Evolutionary conservation across 2,888 invertebrate species (phyloP), one percentile per base, ranked within the genome.

Genomic region (Drosophila vallismaia): DNA sequence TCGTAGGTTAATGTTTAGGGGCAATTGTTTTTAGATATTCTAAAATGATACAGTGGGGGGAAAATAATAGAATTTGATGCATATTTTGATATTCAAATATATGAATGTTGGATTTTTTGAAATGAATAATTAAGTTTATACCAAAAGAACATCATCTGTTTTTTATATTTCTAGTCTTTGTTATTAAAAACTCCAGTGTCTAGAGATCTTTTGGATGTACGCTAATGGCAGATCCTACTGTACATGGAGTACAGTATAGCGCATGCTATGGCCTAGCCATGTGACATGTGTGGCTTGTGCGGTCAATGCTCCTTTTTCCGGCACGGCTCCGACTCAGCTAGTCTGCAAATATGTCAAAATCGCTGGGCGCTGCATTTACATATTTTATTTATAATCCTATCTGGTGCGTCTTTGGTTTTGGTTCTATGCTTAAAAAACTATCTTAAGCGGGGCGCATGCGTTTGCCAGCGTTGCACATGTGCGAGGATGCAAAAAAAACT

Each of bases 401-500:
- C 55, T 68, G 74, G 74, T 24, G 50, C 46, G 9, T 56, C 45
- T 33, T 57, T 58, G 38, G 31, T 19, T 76, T 49, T 48, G 56
- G 56, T 46, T 70, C 63, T 73, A 76, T 67, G 71, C 68, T 62
- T 50, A 74, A 69, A 64, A 67, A 57, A 46, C 51, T 42, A 64
- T 71, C 59, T 40, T 28, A 54, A 55, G 54, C 59, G 46, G 57
- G 60, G 71, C 74, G 59, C 71, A 79, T 67, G 73, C 74, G 73
- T 78, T 75, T 67, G 48, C 63, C 51, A 54, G 24, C 44, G 38
- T 31, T 67, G 70, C 75, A 86, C 82, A 82, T 82, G 86, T 82
- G 86, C 80, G 73, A 55, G 59, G 74, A 55, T 77, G 60, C 75
- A 77, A 75, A 83, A 71, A 75, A 69, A 71, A 71, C 6, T 36